A percentile compares a stretch with the other conserved stretches of the same genome.
These are phyloP conservation scores for Bombus waltoni DNA, from an alignment of 1,140 invertebrate genomes.

Conservation along the genomic window DNA sequence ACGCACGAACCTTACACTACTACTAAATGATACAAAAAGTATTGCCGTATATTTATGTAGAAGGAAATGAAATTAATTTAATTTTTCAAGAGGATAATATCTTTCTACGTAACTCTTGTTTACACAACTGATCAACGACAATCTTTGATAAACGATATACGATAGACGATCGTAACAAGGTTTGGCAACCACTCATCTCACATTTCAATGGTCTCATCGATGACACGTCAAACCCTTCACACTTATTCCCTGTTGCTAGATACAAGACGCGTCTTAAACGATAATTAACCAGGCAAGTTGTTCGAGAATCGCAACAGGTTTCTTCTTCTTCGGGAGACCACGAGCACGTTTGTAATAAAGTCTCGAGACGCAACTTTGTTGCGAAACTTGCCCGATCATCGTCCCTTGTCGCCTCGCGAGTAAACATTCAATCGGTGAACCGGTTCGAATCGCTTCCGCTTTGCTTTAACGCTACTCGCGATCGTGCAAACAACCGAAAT, in stretches of 20 bases:
- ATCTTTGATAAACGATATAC: too few relatives aligned
- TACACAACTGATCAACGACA: too few relatives aligned
- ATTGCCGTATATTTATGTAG: too few relatives aligned
- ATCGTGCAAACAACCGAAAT: neutral
- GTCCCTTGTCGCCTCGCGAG: neutral
- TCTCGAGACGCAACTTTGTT: neutral
- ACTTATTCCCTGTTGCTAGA: neutral
- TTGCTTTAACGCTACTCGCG: neutral
- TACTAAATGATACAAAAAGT: too few relatives aligned
- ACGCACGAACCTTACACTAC: too few relatives aligned
- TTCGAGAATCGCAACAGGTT: slow-evolving; percentile 1
- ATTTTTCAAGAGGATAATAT: too few relatives aligned
- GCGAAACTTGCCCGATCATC: slow-evolving; percentile 2
- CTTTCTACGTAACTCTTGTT: too few relatives aligned
- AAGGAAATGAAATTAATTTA: too few relatives aligned
- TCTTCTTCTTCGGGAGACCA: too few relatives aligned
- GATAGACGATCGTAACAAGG: too few relatives aligned
- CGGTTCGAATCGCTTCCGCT: neutral
- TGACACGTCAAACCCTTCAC: neutral
- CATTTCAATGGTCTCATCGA: too few relatives aligned
- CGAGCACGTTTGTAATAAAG: neutral
- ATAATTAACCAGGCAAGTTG: neutral
- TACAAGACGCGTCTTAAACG: neutral
- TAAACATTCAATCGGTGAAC: neutral
- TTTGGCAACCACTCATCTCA: too few relatives aligned